A percentile compares a stretch with the other conserved stretches of the same genome.
Evolutionary conservation across 1,140 invertebrate species (phyloP).

Genomic region (Hydropsyche tenuis): DNA sequence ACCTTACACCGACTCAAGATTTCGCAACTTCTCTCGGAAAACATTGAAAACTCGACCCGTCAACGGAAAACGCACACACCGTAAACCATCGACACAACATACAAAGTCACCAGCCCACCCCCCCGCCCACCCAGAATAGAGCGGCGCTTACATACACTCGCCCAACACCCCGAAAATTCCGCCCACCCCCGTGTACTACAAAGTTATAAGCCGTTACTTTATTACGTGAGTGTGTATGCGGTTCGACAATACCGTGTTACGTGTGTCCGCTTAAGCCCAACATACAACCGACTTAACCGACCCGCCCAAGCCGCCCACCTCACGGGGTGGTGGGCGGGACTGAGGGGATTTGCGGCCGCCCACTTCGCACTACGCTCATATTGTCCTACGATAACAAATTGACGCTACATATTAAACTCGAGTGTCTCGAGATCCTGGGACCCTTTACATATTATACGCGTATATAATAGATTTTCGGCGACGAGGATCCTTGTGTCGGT

Average conservation of each 20-base stretch:
- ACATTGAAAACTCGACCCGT: no score
- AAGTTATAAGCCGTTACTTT: slow-evolving; percentile 50
- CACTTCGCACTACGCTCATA: slow-evolving; percentile 35
- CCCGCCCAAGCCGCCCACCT: slow-evolving; percentile 6
- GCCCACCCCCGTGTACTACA: background rate
- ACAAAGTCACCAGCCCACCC: slow-evolving; percentile 19
- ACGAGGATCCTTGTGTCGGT: background rate
- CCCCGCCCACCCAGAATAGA: no score
- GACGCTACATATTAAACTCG: slow-evolving; percentile 43
- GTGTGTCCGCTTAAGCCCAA: slow-evolving; percentile 49
- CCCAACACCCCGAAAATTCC: background rate
- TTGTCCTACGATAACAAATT: slow-evolving; percentile 49
- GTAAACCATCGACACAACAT: no score
- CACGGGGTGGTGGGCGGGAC: background rate
- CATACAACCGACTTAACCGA: slow-evolving; percentile 49
- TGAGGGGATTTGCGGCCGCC: background rate
- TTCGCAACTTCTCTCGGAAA: no score
- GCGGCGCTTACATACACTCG: no score
- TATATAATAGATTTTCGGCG: slow-evolving; percentile 1
- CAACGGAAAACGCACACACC: no score
- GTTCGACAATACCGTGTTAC: slow-evolving; percentile 49
- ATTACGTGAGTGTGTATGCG: slow-evolving; percentile 47
- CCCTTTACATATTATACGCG: background rate
- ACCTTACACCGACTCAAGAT: no score
- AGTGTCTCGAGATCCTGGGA: slow-evolving; percentile 22